These are phyloP conservation scores for Acrobasis suavella DNA, from an alignment of 2,888 invertebrate genomes.

Conservation along the genomic window DNA sequence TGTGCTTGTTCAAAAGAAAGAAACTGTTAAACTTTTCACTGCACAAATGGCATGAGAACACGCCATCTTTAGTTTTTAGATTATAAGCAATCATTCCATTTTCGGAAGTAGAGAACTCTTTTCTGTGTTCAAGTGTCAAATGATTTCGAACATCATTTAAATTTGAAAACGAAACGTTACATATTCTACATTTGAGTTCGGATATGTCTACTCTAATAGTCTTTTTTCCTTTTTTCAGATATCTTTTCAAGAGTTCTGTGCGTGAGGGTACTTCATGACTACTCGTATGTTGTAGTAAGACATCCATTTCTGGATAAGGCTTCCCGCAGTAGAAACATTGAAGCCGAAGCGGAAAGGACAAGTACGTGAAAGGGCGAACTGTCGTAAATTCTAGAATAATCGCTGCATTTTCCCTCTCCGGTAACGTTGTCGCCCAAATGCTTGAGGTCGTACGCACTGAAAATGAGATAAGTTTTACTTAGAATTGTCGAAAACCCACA, in stretches of 20 bases:
- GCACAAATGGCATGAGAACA: constrained; percentile 34
- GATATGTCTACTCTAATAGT: constrained; percentile 43
- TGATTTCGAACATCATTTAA: constrained; percentile 35
- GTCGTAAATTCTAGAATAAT: constrained; percentile 38
- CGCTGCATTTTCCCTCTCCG: constrained; percentile 39
- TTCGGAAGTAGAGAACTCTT: constrained; percentile 35
- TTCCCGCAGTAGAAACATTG: constrained; percentile 43
- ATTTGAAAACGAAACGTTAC: constrained; percentile 30
- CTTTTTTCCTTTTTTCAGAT: constrained; percentile 40
- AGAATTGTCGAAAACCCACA: neutral
- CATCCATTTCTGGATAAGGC: constrained; percentile 32
- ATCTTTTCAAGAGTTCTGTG: constrained; percentile 32
- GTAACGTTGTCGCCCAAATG: constrained; percentile 37
- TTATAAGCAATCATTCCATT: constrained; percentile 37
- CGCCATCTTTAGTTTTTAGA: constrained; percentile 30
- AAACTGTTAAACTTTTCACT: constrained; percentile 33
- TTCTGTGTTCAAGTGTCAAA: constrained; percentile 32
- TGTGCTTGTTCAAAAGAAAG: constrained; percentile 35
- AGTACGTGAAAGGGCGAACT: constrained; percentile 39
- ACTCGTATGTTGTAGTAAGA: constrained; percentile 25
- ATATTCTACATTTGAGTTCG: constrained; percentile 39
- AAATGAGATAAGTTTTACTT: constrained; percentile 1
- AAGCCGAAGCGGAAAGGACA: constrained; percentile 37
- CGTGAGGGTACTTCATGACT: constrained; percentile 24
- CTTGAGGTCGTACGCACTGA: constrained; percentile 32